phyloP scores from a whole-genome alignment of 2,888 invertebrate genomes.

The Ophion obscuratus region DNA sequence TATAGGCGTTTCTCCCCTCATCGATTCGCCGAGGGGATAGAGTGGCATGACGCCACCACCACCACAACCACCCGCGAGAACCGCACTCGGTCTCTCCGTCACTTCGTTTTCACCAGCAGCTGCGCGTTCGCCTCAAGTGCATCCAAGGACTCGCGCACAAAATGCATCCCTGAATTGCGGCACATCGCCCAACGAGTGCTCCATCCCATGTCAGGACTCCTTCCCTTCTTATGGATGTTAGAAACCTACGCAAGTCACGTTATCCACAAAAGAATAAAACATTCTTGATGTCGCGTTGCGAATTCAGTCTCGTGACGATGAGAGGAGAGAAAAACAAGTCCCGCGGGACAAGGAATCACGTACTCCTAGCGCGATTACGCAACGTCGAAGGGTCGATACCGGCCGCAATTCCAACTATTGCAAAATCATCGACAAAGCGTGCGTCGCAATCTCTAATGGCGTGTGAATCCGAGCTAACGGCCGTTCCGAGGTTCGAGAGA shows the following conservation, averaged over 20 bases:
- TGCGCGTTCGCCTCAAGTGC: constrained; percentile 30
- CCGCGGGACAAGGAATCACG: neutral
- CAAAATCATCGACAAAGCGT: constrained; percentile 13
- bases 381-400: constrained; percentile 12
- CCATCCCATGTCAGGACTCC: neutral
- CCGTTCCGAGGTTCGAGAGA: constrained; percentile 2
- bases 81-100: constrained; percentile 49
- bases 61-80: constrained; percentile 17
- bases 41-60: constrained; percentile 61
- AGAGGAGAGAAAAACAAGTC: neutral
- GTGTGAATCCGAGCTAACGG: constrained; percentile 13
- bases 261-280: neutral
- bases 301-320: neutral
- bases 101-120: constrained; percentile 29
- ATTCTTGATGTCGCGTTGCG: neutral
- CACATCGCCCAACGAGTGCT: neutral
- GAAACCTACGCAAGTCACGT: neutral
- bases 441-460: constrained; percentile 12
- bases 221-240: too few relatives aligned
- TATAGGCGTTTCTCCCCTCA: constrained; percentile 65
- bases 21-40: constrained; percentile 64
- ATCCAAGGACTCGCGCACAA: neutral
- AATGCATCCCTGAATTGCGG: constrained; percentile 22
- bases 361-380: neutral
- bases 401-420: constrained; percentile 12